These are phyloP conservation scores for Threskiornis aethiopicus DNA, from an alignment of 2,797 vertebrate genomes.

Conservation along the genomic window DNA sequence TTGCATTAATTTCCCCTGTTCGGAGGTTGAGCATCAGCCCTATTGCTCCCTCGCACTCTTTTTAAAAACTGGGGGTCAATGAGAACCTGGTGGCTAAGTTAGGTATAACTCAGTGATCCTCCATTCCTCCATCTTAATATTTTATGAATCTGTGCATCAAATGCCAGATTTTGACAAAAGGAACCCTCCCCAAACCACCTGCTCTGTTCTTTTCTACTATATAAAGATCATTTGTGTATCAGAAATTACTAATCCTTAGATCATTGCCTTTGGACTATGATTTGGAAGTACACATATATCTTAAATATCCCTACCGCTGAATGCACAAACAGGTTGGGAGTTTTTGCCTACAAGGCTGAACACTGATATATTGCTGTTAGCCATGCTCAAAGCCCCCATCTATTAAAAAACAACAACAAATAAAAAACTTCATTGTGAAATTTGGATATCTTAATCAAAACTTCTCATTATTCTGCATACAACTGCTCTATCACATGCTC, in stretches of 20 bases:
- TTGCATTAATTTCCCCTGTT: not conserved
- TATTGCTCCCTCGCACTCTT: not conserved
- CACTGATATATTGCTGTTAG: not conserved
- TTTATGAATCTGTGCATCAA: not conserved
- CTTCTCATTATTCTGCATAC: not conserved
- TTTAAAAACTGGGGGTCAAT: not conserved
- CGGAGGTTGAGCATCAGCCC: not conserved
- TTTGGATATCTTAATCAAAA: not conserved
- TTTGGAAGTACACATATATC: not conserved
- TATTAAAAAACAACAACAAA: not conserved
- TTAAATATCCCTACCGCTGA: not conserved
- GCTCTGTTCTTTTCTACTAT: not conserved
- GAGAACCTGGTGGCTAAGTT: not conserved
- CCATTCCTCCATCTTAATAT: not conserved
- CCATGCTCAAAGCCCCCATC: not conserved
- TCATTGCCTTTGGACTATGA: not conserved
- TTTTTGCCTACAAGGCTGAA: not conserved
- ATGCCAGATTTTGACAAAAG: not conserved
- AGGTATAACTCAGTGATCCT: not conserved
- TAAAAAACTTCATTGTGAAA: not conserved
- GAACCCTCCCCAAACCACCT: not conserved
- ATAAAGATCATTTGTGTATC: not conserved
- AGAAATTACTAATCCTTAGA: not conserved
- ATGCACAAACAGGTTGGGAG: rapidly evolving
- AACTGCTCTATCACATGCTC: not conserved